A percentile compares a stretch with the other conserved stretches of the same genome.
These are phyloP conservation scores for Falco berigora DNA, from an alignment of 2,797 vertebrate genomes.

Conservation along the genomic window DNA sequence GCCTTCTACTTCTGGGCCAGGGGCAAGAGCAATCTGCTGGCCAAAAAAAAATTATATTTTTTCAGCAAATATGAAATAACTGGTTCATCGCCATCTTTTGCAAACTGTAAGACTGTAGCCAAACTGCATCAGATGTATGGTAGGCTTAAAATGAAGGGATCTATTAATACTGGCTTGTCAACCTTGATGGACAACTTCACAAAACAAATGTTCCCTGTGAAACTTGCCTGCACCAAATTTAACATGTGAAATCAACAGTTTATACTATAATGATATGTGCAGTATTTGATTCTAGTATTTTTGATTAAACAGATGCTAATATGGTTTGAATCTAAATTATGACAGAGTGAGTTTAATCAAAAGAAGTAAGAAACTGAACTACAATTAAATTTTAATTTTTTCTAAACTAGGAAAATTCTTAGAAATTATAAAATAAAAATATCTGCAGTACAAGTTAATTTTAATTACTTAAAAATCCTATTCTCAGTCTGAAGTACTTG, in stretches of 20 bases:
- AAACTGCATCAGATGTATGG: neutral
- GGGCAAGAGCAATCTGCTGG: neutral
- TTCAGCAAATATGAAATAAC: neutral
- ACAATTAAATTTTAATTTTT: neutral
- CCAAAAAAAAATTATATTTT: neutral
- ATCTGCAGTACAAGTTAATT: neutral
- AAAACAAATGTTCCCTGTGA: neutral
- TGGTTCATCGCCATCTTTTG: neutral
- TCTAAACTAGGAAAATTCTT: neutral
- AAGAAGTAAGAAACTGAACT: neutral
- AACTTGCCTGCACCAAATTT: neutral
- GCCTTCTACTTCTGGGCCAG: neutral
- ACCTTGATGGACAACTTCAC: neutral
- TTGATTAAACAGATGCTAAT: neutral
- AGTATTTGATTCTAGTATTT: neutral
- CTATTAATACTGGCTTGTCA: neutral
- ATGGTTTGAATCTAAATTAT: neutral
- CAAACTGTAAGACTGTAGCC: neutral
- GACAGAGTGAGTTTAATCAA: neutral
- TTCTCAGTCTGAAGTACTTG: neutral
- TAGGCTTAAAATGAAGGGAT: neutral
- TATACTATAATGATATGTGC: neutral
- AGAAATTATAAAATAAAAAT: neutral
- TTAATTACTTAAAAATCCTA: neutral
- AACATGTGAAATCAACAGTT: neutral